phyloP scores from a whole-genome alignment of 2,113 vertebrate genomes.

The Puma concolor region DNA sequence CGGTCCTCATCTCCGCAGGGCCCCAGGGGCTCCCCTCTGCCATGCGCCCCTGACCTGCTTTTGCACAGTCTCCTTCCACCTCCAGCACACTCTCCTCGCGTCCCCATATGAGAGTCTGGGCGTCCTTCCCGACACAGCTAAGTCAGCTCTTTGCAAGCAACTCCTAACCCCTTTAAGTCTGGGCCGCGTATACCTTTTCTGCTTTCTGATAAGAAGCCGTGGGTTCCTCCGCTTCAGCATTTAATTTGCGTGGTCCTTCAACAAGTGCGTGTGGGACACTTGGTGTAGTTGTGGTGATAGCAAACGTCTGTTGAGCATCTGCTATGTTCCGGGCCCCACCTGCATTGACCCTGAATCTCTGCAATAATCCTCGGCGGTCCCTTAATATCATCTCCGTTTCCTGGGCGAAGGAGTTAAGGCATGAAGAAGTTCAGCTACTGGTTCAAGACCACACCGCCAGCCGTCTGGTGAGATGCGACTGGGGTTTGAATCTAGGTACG shows the following conservation, averaged over 20 bases:
- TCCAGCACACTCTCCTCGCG: rapidly evolving
- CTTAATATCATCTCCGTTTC: rapidly evolving
- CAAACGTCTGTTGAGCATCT: background rate
- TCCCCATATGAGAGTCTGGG: too few species aligned
- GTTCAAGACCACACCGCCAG: rapidly evolving
- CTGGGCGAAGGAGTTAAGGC: background rate
- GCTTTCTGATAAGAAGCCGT: too few species aligned
- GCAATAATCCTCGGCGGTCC: too few species aligned
- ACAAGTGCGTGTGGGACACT: background rate
- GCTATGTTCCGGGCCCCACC: rapidly evolving
- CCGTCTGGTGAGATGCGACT: rapidly evolving
- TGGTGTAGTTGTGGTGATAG: rapidly evolving
- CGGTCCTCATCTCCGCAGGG: rapidly evolving
- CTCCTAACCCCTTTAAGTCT: too few species aligned
- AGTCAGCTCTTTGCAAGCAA: background rate
- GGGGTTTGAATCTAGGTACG: background rate
- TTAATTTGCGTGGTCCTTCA: background rate
- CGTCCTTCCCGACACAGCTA: background rate
- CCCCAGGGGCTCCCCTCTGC: background rate
- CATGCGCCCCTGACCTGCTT: rapidly evolving
- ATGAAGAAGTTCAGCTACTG: too few species aligned
- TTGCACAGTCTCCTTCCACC: rapidly evolving
- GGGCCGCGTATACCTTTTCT: too few species aligned
- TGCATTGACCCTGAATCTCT: background rate
- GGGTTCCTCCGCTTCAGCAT: background rate